These are phyloP conservation scores for Perccottus glenii DNA, from an alignment of 2,113 vertebrate genomes.

Conservation along the genomic window DNA sequence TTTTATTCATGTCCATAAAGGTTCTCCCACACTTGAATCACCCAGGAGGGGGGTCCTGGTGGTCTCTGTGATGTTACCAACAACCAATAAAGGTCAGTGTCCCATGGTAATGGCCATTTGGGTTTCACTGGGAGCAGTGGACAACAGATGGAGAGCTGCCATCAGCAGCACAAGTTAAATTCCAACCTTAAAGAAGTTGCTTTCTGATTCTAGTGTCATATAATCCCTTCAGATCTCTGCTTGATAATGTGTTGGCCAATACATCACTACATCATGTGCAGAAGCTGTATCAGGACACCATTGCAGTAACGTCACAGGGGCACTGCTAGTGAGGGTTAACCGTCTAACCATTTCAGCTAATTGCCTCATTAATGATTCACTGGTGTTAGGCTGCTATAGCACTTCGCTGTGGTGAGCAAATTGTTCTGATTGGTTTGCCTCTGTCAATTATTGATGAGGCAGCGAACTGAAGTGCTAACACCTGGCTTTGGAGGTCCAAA, in stretches of 20 bases:
- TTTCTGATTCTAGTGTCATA: conserved; percentile 34
- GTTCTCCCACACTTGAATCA: conserved; percentile 74
- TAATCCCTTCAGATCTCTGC: conserved; percentile 29
- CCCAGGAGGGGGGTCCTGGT: conserved; percentile 63
- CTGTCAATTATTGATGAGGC: conserved; percentile 85
- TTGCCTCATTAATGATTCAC: conserved; percentile 86
- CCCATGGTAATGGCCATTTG: conserved; percentile 74
- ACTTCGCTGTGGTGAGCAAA: conserved; percentile 83
- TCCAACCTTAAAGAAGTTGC: conserved; percentile 42
- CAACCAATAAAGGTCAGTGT: conserved; percentile 76
- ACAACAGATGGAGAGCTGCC: conserved; percentile 74
- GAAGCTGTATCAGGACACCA: conserved; percentile 53
- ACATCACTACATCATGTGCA: conserved; percentile 47
- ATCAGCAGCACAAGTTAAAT: conserved; percentile 50
- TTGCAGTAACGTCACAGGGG: conserved; percentile 61
- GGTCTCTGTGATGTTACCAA: conserved; percentile 68
- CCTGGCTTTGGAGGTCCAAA: conserved; percentile 79
- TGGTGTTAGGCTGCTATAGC: conserved; percentile 79
- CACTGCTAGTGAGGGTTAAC: conserved; percentile 71
- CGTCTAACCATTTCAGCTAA: conserved; percentile 83
- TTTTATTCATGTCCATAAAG: conserved; percentile 73
- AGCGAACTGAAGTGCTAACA: conserved; percentile 81
- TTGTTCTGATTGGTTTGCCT: conserved; percentile 85
- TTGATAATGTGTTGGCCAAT: conserved; percentile 35
- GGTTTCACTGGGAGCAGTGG: conserved; percentile 72